A percentile compares a stretch with the other conserved stretches of the same genome.
phyloP scores from a whole-genome alignment of 2,113 vertebrate genomes.

The Brevimyrus niger region DNA sequence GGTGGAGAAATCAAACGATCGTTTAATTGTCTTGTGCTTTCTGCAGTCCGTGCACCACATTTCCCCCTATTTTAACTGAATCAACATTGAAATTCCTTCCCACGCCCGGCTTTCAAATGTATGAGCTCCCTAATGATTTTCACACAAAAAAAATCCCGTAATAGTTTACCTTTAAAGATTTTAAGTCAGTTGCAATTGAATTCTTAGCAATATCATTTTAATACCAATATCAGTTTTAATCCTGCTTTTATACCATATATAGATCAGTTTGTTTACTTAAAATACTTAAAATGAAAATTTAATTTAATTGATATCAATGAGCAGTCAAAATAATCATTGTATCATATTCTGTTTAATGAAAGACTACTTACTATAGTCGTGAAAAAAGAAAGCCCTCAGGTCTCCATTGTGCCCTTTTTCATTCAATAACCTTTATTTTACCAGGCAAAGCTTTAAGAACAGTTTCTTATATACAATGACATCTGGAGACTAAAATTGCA shows the following conservation, averaged over 20 bases:
- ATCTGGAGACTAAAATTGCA: background rate
- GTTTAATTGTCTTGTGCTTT: slow-evolving; percentile 12
- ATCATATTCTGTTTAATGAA: background rate
- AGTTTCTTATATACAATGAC: too few relatives aligned
- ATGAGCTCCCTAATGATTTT: background rate
- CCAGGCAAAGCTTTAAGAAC: too few relatives aligned
- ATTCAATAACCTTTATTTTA: too few relatives aligned
- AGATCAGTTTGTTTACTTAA: background rate
- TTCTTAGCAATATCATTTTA: background rate
- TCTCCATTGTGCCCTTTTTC: background rate
- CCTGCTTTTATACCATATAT: background rate
- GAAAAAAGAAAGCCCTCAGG: background rate
- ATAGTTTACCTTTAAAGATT: background rate
- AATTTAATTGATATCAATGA: background rate
- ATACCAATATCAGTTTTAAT: background rate
- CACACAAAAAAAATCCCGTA: background rate
- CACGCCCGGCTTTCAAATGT: background rate
- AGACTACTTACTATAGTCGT: background rate
- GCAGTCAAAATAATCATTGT: background rate
- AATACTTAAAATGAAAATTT: background rate
- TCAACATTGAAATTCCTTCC: slow-evolving; percentile 2
- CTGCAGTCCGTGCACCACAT: slow-evolving; percentile 23
- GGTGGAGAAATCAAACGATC: background rate
- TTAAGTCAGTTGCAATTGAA: background rate
- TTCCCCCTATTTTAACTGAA: slow-evolving; percentile 23